These are phyloP conservation scores for Achroia grisella DNA, from an alignment of 1,140 invertebrate species.

Conservation along the genomic window DNA sequence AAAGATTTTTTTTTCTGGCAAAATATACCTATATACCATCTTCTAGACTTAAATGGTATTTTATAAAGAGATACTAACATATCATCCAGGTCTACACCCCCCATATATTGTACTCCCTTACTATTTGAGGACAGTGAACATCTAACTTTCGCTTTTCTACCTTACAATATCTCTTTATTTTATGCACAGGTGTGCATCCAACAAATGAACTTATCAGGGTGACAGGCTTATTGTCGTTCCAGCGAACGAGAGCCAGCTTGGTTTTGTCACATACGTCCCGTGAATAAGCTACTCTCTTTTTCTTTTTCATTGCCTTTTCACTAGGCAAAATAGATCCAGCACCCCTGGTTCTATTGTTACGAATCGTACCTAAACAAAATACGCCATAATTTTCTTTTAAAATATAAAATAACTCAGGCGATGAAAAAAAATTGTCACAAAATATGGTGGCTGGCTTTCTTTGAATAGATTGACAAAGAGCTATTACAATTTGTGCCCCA, in stretches of 20 bases:
- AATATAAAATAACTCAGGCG: conserved; percentile 16
- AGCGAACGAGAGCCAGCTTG: conserved; percentile 39
- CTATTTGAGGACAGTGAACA: conserved; percentile 47
- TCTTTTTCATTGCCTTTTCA: conserved; percentile 46
- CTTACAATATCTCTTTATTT: conserved; percentile 26
- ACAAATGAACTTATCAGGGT: conserved; percentile 51
- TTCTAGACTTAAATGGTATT: conserved; percentile 7
- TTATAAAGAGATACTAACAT: conserved; percentile 21
- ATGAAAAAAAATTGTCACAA: conserved; percentile 26
- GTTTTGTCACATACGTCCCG: conserved; percentile 26
- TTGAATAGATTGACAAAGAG: conserved; percentile 16
- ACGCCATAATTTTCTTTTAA: conserved; percentile 17
- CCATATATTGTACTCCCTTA: conserved; percentile 53
- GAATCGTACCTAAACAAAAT: conserved; percentile 15
- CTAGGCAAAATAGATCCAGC: conserved; percentile 21
- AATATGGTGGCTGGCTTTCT: conserved; percentile 13
- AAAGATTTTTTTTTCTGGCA: neutral
- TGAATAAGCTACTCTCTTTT: conserved; percentile 15
- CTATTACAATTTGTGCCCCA: conserved; percentile 21
- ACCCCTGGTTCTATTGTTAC: conserved; percentile 16
- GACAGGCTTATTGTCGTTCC: conserved; percentile 63
- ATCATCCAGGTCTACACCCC: conserved; percentile 37
- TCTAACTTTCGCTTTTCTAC: conserved; percentile 23
- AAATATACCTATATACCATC: neutral
- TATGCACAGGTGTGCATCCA: conserved; percentile 30